A percentile compares a stretch with the other conserved stretches of the same genome.
Conservation (phyloP, 2,113 vertebrate species). For the Rhinichthys klamathensis region DNA sequence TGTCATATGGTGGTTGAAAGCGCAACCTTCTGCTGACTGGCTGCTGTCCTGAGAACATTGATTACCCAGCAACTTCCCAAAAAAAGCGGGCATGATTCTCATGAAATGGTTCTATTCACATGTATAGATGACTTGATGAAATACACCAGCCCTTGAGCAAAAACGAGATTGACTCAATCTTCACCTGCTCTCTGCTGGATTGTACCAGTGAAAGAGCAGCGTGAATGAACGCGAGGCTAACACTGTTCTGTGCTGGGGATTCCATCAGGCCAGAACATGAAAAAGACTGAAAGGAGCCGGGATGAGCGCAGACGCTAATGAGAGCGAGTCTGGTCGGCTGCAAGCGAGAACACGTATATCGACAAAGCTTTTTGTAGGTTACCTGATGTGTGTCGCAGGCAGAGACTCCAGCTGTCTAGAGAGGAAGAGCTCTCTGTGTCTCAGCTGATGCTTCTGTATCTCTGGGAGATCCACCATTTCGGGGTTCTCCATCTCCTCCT, state of each 20-base stretch:
- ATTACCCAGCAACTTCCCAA: background rate
- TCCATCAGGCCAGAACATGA: constrained; percentile 20
- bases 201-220: background rate
- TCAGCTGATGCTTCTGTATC: constrained; percentile 93
- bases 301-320: background rate
- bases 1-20: background rate
- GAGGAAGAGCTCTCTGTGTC: constrained; percentile 93
- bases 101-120: background rate
- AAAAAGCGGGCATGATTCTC: background rate
- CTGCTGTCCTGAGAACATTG: constrained; percentile 3
- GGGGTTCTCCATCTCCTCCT: constrained; percentile 96
- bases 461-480: constrained; percentile 92
- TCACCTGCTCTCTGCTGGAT: constrained; percentile 2
- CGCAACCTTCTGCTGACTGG: background rate
- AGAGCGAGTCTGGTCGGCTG: background rate
- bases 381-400: constrained; percentile 97
- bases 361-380: constrained; percentile 32
- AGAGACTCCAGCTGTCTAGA: constrained; percentile 94
- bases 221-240: constrained; percentile 16
- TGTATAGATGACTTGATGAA: background rate
- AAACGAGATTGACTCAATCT: background rate
- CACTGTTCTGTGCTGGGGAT: background rate
- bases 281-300: background rate
- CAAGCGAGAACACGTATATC: background rate
- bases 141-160: background rate